These are phyloP conservation scores for Atrina japonica DNA, from an alignment of 2,888 invertebrate genomes.

Conservation along the genomic window DNA sequence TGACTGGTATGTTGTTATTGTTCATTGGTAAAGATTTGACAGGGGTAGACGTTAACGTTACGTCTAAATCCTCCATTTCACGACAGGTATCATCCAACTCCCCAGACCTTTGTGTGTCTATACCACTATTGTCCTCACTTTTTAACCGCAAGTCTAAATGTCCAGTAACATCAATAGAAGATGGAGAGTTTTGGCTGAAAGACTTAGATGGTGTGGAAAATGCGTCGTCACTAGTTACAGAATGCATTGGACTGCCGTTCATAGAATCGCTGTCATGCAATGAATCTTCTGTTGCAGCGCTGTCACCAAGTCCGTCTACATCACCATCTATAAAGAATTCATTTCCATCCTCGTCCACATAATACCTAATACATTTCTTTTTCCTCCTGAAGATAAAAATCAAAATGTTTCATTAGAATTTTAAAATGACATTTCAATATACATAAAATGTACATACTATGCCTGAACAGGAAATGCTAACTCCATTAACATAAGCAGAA, in stretches of 20 bases:
- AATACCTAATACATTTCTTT: constrained; percentile 82
- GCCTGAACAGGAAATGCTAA: no score
- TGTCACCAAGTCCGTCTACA: constrained; percentile 63
- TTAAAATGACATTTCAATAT: no score
- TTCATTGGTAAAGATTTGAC: constrained; percentile 33
- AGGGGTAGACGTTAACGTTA: constrained; percentile 37
- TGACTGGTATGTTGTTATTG: constrained; percentile 39
- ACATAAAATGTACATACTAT: no score
- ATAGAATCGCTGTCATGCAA: constrained; percentile 68
- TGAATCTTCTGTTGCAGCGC: constrained; percentile 55
- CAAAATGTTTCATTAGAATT: no score
- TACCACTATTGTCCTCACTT: constrained; percentile 23
- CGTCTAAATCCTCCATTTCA: constrained; percentile 37
- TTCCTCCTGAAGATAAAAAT: constrained; percentile 79
- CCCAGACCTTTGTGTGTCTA: constrained; percentile 31
- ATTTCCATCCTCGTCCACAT: constrained; percentile 68
- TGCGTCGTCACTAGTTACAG: constrained; percentile 59
- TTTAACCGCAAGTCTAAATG: constrained; percentile 30
- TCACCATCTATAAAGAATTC: constrained; percentile 65
- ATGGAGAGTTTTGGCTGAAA: constrained; percentile 46
- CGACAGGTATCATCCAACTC: constrained; percentile 34
- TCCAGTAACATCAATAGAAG: constrained; percentile 30
- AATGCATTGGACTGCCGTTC: constrained; percentile 64
- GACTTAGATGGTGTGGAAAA: constrained; percentile 61
- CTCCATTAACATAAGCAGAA: no score